A percentile compares a stretch with the other conserved stretches of the same genome.
Evolutionary conservation across 2,113 vertebrate genomes (phyloP).

Genomic region (Hyla sarda): DNA sequence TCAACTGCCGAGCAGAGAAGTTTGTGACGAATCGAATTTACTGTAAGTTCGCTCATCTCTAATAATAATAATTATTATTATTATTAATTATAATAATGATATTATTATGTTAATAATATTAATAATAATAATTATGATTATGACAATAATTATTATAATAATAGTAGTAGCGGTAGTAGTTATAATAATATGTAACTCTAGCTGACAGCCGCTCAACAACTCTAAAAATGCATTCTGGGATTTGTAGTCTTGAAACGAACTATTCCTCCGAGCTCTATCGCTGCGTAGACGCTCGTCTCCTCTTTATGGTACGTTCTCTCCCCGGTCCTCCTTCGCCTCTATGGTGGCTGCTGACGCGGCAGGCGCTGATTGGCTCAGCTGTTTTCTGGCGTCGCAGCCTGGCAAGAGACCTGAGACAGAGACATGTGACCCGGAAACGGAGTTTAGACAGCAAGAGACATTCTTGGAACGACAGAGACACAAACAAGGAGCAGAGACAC

Average conservation of each 20-base stretch:
- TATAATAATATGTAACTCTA: too few relatives aligned
- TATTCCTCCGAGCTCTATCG: background rate
- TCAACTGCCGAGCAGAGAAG: too few relatives aligned
- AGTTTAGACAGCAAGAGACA: conserved; percentile 48
- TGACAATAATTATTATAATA: too few relatives aligned
- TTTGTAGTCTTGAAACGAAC: background rate
- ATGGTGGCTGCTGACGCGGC: conserved; percentile 54
- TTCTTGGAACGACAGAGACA: background rate
- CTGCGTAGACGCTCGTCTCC: background rate
- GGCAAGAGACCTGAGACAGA: conserved; percentile 42
- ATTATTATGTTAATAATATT: too few relatives aligned
- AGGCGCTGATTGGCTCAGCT: conserved; percentile 25
- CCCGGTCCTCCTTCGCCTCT: conserved; percentile 11
- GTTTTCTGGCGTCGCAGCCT: conserved; percentile 22
- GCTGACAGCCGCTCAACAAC: background rate
- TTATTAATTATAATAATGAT: too few relatives aligned
- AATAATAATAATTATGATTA: too few relatives aligned
- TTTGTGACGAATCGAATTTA: too few relatives aligned
- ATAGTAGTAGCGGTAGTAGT: too few relatives aligned
- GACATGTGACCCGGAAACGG: conserved; percentile 57
- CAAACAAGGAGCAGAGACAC: background rate
- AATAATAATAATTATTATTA: too few relatives aligned
- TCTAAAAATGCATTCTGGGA: background rate
- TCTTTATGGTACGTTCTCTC: background rate
- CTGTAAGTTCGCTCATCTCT: too few relatives aligned